Evolutionary conservation across 1,140 invertebrate genomes (phyloP), one percentile per base, ranked within the genome.

Genomic region (Brachionus rotundiformis): DNA sequence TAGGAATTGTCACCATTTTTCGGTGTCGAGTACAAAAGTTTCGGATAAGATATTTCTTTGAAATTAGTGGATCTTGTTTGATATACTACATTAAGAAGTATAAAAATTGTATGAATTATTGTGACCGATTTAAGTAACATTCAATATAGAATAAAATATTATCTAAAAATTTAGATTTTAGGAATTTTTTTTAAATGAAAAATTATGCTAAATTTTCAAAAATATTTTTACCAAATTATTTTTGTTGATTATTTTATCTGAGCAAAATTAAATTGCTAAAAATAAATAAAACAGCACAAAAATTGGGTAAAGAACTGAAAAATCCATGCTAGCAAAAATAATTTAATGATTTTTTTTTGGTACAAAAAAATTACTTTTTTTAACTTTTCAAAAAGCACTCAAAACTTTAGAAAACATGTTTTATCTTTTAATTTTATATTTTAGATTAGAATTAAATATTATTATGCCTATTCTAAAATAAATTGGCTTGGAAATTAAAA

Each of bases 251-350:
- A 7, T 54, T 54, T 19, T 4, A 19, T 25, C 23, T 49, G n/a
- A 19, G 47, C 47, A 54, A 54, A 54, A 54, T 54, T 25, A 54
- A 54, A 54, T 54, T 54, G 47, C 47, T 54, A 54, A 54, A 49
- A 54, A 54, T 54, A 25, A 54, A 54, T 19, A 1, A 23, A 19
- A 54, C 8, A 54, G 3, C n/a, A n/a, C n/a, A n/a, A 54, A 19
- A 7, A 19, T 2, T 54, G 6, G 7, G 19, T 23, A 54, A 54
- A 19, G 47, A n/a, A 54, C n/a, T n/a, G n/a, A n/a, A n/a, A n/a
- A n/a, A n/a, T n/a, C n/a, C n/a, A 54, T 19, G n/a, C 47, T 54
- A 19, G 0, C 16, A 54, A 54, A 54, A 6, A 54, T 16, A 11
- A 49, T 49, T 49, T 49, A 3, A n/a, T n/a, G n/a, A 36, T 36